Evolutionary conservation across 2,113 vertebrate species (phyloP), one percentile per base, ranked within the genome.

Genomic region (Miniopterus natalensis): DNA sequence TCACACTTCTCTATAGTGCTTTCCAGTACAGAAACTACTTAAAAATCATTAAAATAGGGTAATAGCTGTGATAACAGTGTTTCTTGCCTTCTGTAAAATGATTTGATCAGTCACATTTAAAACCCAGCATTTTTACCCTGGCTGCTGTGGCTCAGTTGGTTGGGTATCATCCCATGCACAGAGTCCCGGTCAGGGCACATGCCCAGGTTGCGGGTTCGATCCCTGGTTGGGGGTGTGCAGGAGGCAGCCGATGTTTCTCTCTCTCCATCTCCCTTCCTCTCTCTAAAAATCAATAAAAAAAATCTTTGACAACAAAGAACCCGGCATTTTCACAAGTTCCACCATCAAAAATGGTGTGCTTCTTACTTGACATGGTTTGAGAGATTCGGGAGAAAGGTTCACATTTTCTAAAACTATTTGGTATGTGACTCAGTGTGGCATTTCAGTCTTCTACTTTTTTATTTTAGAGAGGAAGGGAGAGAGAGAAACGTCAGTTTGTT

Each of bases 391-490:
- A 70, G 29, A 59, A 92, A 88, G 27, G 47, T 79, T 94, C 94
- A 94, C 20, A 57, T 94, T 81, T 96, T 90, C 70, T 92, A 63
- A 92, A 92, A 71, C 81, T 96, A 45, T 74, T 66, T 84, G 53
- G 55, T 65, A 51, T 59, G 18, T 53, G 57, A 75, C 17, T 88
- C 71, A 61, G 4, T 68, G 36, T 92, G 53, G 11, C 9, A 5
- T 92, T 92, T 96, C 36, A 63, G 31, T 66, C 63, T 65, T 36
- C 36, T 36, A 36, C 2, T 36, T 65, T 66, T n/a, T 66, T n/a
- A 66, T 66, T 66, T 66, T 66, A n/a, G 63, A 66, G 31, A 66
- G 29, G 31, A 66, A 7, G 63, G 63, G 31, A n/a, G 63, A 66
- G 31, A 66, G 31, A 31, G 29, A n/a, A 66, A 66, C 63, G n/a